These are phyloP conservation scores for Napeogenes inachia DNA, from an alignment of 2,888 invertebrate species.

Conservation along the genomic window DNA sequence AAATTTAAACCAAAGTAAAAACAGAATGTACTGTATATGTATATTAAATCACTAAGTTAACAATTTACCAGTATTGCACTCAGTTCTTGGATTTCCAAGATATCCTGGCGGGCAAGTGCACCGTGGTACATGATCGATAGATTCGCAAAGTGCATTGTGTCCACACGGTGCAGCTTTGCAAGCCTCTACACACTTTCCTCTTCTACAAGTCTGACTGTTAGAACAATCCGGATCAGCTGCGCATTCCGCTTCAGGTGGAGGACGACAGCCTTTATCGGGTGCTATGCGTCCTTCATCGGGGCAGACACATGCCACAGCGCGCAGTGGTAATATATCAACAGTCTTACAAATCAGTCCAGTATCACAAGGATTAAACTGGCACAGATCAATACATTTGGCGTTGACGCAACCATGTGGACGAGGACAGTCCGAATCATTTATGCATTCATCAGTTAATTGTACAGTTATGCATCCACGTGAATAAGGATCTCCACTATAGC, in stretches of 20 bases:
- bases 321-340: constrained; percentile 85
- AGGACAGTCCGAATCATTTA: constrained; percentile 86
- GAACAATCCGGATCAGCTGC: constrained; percentile 85
- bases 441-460: constrained; percentile 79
- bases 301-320: constrained; percentile 92
- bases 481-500: constrained; percentile 88
- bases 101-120: constrained; percentile 89
- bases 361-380: constrained; percentile 84
- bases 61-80: constrained; percentile 80
- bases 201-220: constrained; percentile 84
- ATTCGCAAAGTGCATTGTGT: constrained; percentile 88
- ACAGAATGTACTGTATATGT: constrained; percentile 12
- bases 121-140: constrained; percentile 84
- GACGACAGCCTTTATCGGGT: constrained; percentile 83
- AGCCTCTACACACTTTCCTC: constrained; percentile 86
- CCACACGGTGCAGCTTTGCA: constrained; percentile 88
- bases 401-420: constrained; percentile 87
- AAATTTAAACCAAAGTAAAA: neutral
- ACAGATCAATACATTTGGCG: constrained; percentile 86
- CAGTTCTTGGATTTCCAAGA: constrained; percentile 86
- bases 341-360: constrained; percentile 88
- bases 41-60: neutral
- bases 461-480: constrained; percentile 67
- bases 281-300: constrained; percentile 88
- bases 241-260: constrained; percentile 80